Evolutionary conservation across 2,888 invertebrate genomes (phyloP).

Genomic region (Polyommatus iphigenia): DNA sequence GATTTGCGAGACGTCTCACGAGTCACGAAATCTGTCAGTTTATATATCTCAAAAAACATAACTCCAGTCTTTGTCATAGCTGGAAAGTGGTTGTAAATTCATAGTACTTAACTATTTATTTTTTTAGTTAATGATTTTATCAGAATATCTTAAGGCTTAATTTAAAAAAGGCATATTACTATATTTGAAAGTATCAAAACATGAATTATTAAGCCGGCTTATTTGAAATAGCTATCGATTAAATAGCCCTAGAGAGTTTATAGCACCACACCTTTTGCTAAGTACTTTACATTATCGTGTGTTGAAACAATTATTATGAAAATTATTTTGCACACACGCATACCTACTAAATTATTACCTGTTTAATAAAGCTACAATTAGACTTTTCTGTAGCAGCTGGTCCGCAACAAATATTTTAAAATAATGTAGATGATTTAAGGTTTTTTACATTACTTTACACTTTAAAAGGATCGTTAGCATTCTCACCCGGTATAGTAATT

Average conservation of each 20-base stretch:
- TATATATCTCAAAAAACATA: too few species aligned
- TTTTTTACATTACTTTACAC: not conserved
- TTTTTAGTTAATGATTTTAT: too few species aligned
- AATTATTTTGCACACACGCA: not conserved
- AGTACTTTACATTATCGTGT: slow-evolving; percentile 2
- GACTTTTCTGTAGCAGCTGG: not conserved
- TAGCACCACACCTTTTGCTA: not conserved
- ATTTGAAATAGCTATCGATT: slow-evolving; percentile 9
- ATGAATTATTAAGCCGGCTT: not conserved
- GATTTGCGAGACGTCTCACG: too few species aligned
- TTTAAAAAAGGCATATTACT: too few species aligned
- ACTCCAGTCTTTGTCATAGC: too few species aligned
- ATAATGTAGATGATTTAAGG: not conserved
- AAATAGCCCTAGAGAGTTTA: not conserved
- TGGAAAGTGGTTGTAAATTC: too few species aligned
- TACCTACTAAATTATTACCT: not conserved
- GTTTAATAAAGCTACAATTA: not conserved
- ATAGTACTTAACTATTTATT: too few species aligned
- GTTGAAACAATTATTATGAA: slow-evolving; percentile 12
- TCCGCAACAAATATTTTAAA: not conserved
- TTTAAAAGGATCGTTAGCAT: too few species aligned
- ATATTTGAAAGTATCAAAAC: not conserved
- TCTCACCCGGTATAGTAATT: too few species aligned
- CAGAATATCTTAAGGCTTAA: too few species aligned
- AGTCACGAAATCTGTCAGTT: too few species aligned